Conservation (phyloP, 2,113 vertebrate species). For the Oxygymnocypris stewartii region DNA sequence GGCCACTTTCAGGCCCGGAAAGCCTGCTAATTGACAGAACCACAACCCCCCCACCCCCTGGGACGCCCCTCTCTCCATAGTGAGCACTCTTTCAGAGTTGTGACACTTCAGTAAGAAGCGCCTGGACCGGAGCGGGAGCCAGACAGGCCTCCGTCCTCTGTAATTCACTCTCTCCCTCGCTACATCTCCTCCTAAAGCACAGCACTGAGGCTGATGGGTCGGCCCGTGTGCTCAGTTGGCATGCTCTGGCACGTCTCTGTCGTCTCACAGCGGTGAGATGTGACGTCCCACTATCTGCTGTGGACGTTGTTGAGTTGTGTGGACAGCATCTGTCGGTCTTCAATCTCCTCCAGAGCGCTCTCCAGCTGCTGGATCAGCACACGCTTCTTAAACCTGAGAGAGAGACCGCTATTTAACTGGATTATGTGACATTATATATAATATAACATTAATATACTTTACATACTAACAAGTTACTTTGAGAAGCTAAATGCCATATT, state of each 20-base stretch:
- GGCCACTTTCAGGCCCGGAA: not conserved
- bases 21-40: not conserved
- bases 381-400: slow-evolving; percentile 94
- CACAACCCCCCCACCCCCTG: not conserved
- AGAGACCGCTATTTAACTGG: not conserved
- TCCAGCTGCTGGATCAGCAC: slow-evolving; percentile 98
- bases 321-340: slow-evolving; percentile 73
- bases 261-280: not conserved
- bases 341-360: slow-evolving; percentile 82
- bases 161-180: not conserved
- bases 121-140: slow-evolving; percentile 8
- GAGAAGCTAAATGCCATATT: not conserved
- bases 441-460: not conserved
- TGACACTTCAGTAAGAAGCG: slow-evolving; percentile 4
- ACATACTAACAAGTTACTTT: not conserved
- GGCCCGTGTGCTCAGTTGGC: not conserved
- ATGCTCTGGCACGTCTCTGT: not conserved
- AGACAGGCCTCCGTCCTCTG: slow-evolving; percentile 34
- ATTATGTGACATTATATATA: not conserved
- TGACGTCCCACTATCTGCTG: slow-evolving; percentile 76
- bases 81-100: slow-evolving; percentile 19
- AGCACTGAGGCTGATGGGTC: slow-evolving; percentile 17
- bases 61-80: not conserved
- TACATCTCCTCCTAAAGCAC: slow-evolving; percentile 23
- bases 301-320: slow-evolving; percentile 80